Evolutionary conservation across 2,113 vertebrate genomes (phyloP), one percentile per base, ranked within the genome.

Genomic region (Rhea americana): DNA sequence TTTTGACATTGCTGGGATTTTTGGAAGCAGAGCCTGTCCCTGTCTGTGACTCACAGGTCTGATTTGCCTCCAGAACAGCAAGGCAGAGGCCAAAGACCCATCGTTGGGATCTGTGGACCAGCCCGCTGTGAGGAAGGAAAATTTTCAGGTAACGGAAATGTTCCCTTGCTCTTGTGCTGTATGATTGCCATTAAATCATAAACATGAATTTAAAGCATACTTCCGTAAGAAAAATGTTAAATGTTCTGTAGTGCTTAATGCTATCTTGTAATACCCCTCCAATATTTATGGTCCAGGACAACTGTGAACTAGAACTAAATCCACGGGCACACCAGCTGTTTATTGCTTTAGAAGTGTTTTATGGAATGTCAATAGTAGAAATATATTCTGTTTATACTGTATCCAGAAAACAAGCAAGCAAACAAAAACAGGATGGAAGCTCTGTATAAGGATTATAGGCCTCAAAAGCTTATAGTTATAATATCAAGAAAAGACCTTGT

Each of bases 11-110:
- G 17, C 43, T 93, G 55, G 87, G 78, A 74, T 85, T 89, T 94
- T 93, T 92, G 79, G 93, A 91, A 92, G 93, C 91, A 95, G 89
- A 92, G 93, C 63, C 94, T 96, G 77, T 94, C 87, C 82, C 88
- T 94, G 92, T 96, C 94, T 95, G 82, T 97, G 95, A 97, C 97
- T 97, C 97, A 97, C 94, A 94, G 96, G 89, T 97, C 82, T 96
- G 93, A 96, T 97, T 96, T 97, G 85, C 96, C 96, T 97, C 87
- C 96, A 97, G 97, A 97, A 97, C 97, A 97, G 97, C 97, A 96
- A 97, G 96, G 97, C 94, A 97, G 97, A 97, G 96, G 97, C 96
- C 97, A 97, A 97, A 97, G 97, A 96, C 96, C 97, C 96, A 96
- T 96, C 94, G 93, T 97, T 96, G 97, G 97, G 96, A 97, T 97